A percentile compares a stretch with the other conserved stretches of the same genome.
These are phyloP conservation scores for Upupa epops DNA, from an alignment of 2,113 vertebrate species.

Conservation along the genomic window DNA sequence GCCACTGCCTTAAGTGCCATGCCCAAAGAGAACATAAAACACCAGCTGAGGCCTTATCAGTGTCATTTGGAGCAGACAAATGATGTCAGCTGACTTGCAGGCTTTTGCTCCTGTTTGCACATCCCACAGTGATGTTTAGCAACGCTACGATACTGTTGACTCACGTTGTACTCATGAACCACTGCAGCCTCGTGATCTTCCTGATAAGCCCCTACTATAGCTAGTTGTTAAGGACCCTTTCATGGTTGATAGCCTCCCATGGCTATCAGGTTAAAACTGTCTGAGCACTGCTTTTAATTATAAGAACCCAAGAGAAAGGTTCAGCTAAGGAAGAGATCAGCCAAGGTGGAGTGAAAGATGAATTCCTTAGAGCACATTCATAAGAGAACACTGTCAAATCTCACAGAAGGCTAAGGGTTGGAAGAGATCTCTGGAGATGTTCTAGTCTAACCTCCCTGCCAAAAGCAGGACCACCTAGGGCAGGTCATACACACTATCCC, in stretches of 20 bases:
- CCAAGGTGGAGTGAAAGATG: background rate
- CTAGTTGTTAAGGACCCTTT: background rate
- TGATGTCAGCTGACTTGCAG: conserved; percentile 27
- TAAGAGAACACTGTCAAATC: background rate
- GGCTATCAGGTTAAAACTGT: background rate
- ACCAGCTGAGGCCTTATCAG: conserved; percentile 24
- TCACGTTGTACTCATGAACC: background rate
- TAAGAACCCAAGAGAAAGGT: background rate
- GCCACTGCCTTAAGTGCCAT: background rate
- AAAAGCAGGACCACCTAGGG: no score
- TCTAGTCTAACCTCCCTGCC: no score
- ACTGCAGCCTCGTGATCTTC: background rate
- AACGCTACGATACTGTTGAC: background rate
- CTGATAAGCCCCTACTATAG: background rate
- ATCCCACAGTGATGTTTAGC: background rate
- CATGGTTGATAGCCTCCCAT: background rate
- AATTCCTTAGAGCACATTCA: rapidly evolving
- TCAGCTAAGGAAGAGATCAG: background rate
- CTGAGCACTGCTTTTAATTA: background rate
- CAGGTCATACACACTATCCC: no score
- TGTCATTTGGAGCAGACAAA: background rate
- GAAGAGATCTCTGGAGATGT: no score
- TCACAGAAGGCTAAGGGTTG: background rate
- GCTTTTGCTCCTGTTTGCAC: conserved; percentile 28
- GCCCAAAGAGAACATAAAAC: background rate